These are phyloP conservation scores for Clarias batrachus DNA, from an alignment of 2,113 vertebrate species.

Conservation along the genomic window DNA sequence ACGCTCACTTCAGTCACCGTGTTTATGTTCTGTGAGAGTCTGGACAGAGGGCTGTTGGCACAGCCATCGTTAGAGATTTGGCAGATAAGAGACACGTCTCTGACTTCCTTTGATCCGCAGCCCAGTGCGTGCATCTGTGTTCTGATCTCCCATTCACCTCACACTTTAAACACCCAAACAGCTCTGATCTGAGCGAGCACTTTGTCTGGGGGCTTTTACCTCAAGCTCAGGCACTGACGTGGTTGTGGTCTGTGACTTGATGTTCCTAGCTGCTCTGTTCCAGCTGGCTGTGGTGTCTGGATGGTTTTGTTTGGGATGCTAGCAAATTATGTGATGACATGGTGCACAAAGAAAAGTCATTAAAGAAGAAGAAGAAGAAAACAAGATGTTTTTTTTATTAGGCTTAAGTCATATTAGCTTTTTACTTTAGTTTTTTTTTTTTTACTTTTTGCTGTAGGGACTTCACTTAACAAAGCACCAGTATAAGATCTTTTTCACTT, in stretches of 20 bases:
- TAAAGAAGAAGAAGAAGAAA: slow-evolving; percentile 6
- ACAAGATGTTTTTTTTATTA: not conserved
- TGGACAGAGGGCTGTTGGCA: slow-evolving; percentile 14
- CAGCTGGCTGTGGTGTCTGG: slow-evolving; percentile 33
- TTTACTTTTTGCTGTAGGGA: not conserved
- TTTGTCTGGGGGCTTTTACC: slow-evolving; percentile 33
- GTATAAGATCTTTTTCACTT: not conserved
- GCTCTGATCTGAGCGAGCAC: slow-evolving; percentile 34
- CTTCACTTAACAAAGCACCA: not conserved
- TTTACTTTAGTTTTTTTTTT: not conserved
- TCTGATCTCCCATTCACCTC: slow-evolving; percentile 36
- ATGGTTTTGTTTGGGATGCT: not conserved
- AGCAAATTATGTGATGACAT: not conserved
- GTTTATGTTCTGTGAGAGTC: slow-evolving; percentile 21
- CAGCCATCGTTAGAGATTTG: slow-evolving; percentile 7
- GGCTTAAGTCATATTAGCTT: not conserved
- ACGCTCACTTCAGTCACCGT: not conserved
- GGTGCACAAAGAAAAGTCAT: not conserved
- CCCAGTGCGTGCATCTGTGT: slow-evolving; percentile 13
- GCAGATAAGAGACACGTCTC: slow-evolving; percentile 26
- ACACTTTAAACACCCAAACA: slow-evolving; percentile 27
- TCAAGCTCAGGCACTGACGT: not conserved
- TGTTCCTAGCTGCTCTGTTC: slow-evolving; percentile 30
- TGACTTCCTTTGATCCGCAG: slow-evolving; percentile 43
- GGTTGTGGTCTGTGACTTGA: slow-evolving; percentile 13